Conservation (phyloP, 2,113 vertebrate genomes). For the Stomatorhinus ivindoensis region DNA sequence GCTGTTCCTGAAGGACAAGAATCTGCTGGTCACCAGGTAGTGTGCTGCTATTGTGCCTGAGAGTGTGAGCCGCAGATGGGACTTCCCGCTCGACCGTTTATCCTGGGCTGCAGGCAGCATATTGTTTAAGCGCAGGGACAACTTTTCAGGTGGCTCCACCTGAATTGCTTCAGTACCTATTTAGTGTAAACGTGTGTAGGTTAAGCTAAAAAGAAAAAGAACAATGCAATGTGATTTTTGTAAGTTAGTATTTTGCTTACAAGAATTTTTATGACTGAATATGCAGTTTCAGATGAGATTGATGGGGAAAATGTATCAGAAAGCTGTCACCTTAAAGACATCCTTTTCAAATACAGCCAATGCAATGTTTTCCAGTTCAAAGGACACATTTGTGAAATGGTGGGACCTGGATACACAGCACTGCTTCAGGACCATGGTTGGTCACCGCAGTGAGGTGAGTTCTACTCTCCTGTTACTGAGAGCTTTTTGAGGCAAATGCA, state of each 20-base stretch:
- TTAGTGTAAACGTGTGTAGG: background rate
- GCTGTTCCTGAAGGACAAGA: slow-evolving; percentile 78
- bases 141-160: background rate
- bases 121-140: background rate
- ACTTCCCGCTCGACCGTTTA: background rate
- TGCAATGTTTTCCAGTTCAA: slow-evolving; percentile 62
- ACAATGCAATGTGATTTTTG: background rate
- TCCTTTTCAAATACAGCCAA: background rate
- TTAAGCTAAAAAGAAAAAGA: background rate
- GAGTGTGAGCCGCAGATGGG: background rate
- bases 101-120: background rate
- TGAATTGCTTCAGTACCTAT: background rate
- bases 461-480: background rate
- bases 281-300: background rate
- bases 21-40: slow-evolving; percentile 84
- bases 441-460: slow-evolving; percentile 85
- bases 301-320: background rate
- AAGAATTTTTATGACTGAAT: background rate
- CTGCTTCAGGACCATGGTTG: slow-evolving; percentile 93
- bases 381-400: slow-evolving; percentile 93
- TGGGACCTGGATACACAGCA: slow-evolving; percentile 96
- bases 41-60: background rate
- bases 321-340: background rate
- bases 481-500: background rate
- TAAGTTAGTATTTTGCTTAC: background rate